These are phyloP conservation scores for Acleris emargana DNA, from an alignment of 2,888 invertebrate species.

Conservation along the genomic window DNA sequence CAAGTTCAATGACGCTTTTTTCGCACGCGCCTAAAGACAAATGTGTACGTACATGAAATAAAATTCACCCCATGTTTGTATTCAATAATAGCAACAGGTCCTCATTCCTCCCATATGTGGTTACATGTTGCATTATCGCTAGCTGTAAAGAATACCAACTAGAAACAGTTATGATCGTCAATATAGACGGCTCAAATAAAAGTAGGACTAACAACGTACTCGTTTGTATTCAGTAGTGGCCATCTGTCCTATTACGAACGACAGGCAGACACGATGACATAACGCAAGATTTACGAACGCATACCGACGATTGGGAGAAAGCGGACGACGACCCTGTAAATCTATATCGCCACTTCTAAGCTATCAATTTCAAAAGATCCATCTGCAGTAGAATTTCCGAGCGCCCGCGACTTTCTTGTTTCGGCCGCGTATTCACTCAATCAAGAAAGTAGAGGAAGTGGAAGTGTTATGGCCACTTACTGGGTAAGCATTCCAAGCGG, in stretches of 20 bases:
- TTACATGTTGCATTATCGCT: conserved; percentile 49
- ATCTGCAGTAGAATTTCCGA: conserved; percentile 48
- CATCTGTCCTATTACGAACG: conserved; percentile 45
- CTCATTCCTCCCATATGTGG: conserved; percentile 59
- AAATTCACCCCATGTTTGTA: conserved; percentile 51
- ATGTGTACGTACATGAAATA: conserved; percentile 41
- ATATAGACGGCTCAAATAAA: conserved; percentile 32
- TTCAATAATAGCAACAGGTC: conserved; percentile 49
- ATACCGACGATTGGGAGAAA: conserved; percentile 62
- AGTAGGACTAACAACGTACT: conserved; percentile 37
- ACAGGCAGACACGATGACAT: conserved; percentile 57
- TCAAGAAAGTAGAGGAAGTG: conserved; percentile 68
- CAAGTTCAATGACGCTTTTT: conserved; percentile 29
- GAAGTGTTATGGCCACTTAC: conserved; percentile 58
- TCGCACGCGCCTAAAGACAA: conserved; percentile 15
- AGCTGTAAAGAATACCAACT: conserved; percentile 55
- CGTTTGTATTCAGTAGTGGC: conserved; percentile 40
- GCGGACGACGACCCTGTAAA: conserved; percentile 64
- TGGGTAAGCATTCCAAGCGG: conserved; percentile 60
- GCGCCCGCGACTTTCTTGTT: conserved; percentile 52
- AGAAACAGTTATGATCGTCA: conserved; percentile 50
- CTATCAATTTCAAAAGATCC: conserved; percentile 57
- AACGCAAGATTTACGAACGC: conserved; percentile 58
- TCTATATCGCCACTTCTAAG: conserved; percentile 55
- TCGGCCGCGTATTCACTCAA: conserved; percentile 54